Evolutionary conservation across 2,888 invertebrate species (phyloP), one percentile per base, ranked within the genome.

Genomic region (Eupeodes luniger): DNA sequence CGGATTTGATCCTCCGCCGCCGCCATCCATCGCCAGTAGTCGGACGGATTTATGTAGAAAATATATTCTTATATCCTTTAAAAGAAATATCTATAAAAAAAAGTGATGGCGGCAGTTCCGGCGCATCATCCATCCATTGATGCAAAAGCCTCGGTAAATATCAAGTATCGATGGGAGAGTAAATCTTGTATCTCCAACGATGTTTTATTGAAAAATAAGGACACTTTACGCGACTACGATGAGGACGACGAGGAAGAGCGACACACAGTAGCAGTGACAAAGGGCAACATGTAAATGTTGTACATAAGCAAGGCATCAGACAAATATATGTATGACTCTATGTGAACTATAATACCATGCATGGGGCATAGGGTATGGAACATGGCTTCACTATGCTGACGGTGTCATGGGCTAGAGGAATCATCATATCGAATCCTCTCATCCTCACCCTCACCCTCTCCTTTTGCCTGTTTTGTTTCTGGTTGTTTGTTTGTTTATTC

Each of bases 151-250:
- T 85, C 67, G 53, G 75, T 81, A 78, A 88, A 81, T 77, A 81
- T 75, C 81, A 74, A 77, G 74, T 85, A 78, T 77, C 77, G 74
- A 75, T 53, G 66, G 66, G 55, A 67, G 72, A 77, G 83, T 87
- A 67, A 84, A 87, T 87, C 84, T 84, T 84, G 72, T 76, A 80
- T 76, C 76, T 80, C 72, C 80, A 76, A 87, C 83, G 77, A 87
- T 80, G 87, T 77, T 84, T 87, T 87, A 87, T 87, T 87, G 87
- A 84, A 87, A 87, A 87, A 87, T 87, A 87, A 87, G 80, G 87
- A 84, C 77, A 77, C 72, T 84, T 84, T 81, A 84, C 84, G 83
- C 78, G 74, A 72, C 72, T 36, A 59, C 74, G 61, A 7, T 9
- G 34, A 4, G 1, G 6, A 6, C 6, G 14, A 1, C 4, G 34